These are phyloP conservation scores for Kuschelorhynchus macadamiae DNA, from an alignment of 2,888 invertebrate genomes.

Conservation along the genomic window DNA sequence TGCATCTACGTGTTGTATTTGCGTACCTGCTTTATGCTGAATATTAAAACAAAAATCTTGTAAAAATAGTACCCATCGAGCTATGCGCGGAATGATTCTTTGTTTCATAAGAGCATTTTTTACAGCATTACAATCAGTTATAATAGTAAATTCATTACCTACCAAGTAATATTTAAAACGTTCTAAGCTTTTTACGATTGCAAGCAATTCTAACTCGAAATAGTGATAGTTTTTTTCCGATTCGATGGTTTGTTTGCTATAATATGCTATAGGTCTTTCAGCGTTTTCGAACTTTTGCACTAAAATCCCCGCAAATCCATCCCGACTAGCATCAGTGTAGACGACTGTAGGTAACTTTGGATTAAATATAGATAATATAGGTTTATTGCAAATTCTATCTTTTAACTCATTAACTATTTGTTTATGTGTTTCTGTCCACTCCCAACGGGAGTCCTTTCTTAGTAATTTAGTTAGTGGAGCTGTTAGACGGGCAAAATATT, in stretches of 20 bases:
- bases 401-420: slow-evolving; percentile 34
- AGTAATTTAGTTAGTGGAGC: too few species aligned
- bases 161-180: slow-evolving; percentile 41
- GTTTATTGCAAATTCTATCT: slow-evolving; percentile 32
- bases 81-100: slow-evolving; percentile 38
- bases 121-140: slow-evolving; percentile 47
- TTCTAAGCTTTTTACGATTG: slow-evolving; percentile 35
- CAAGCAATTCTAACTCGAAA: slow-evolving; percentile 38
- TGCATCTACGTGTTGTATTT: too few species aligned
- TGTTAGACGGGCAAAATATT: too few species aligned
- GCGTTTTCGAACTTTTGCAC: slow-evolving; percentile 21
- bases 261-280: slow-evolving; percentile 42
- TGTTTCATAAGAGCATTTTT: slow-evolving; percentile 43
- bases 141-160: slow-evolving; percentile 38
- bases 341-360: slow-evolving; percentile 38
- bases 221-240: slow-evolving; percentile 36
- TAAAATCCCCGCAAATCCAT: slow-evolving; percentile 36
- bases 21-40: too few species aligned
- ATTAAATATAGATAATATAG: slow-evolving; percentile 41
- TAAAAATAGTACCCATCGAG: slow-evolving; percentile 44
- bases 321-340: slow-evolving; percentile 49
- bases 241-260: slow-evolving; percentile 46
- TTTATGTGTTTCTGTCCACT: too few species aligned
- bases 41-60: slow-evolving; percentile 48
- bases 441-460: too few species aligned